Evolutionary conservation across 2,797 vertebrate genomes (phyloP), one percentile per base, ranked within the genome.

Genomic region (Coregonus sp.): DNA sequence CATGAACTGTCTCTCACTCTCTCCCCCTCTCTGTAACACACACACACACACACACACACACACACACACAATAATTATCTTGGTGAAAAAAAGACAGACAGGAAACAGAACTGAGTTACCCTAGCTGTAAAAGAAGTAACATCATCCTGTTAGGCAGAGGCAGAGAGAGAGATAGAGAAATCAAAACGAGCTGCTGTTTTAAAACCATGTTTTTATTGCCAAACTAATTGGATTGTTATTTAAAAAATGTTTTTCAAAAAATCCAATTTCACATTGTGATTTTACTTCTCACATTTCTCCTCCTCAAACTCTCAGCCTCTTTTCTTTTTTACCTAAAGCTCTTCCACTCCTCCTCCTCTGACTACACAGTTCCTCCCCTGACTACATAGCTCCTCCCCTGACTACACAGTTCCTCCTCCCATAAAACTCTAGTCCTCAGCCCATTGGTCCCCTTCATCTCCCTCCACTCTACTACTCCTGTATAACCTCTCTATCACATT

Each of bases 31-130:
- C 51, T 33, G 75, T 37, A 47, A 35, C 35, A 35, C 35, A 35
- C 35, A 35, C 35, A 35, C 31, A 33, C 31, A 33, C 31, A 33
- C 31, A 33, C 31, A 33, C 1, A 33, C 31, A 11, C 40, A 47
- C 40, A 47, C 68, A 82, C 82, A 78, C 85, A 82, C 70, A 71
- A 75, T 76, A 25, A 20, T 61, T 25, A 75, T 82, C 81, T 82
- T 61, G 59, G 20, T 63, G 59, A 71, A 81, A 78, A 78, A 86
- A 29, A 51, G 78, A 74, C 76, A 78, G 69, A 86, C 84, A 89
- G 91, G 89, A 92, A 92, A 83, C 80, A 81, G 83, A 84, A 50
- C 69, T 86, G 85, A 86, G 83, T 84, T 77, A 77, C 81, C 77
- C 77, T 78, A 75, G 67, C 86, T 59, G 74, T 56, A 70, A 74